Evolutionary conservation across 2,113 vertebrate genomes (phyloP).

Genomic region (Beaufortia kweichowensis): DNA sequence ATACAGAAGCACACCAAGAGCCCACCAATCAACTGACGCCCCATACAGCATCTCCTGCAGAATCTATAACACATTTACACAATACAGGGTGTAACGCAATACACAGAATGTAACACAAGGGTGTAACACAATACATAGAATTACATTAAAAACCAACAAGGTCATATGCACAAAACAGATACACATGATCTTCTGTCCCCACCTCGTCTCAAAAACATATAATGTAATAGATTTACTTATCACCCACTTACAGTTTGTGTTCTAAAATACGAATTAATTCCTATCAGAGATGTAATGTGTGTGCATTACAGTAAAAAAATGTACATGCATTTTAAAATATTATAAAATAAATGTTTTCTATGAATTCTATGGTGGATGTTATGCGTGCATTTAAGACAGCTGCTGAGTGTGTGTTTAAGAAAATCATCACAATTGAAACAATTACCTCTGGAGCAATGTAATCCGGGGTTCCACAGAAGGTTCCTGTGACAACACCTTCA

Average conservation of each 20-base stretch:
- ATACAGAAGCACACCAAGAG: conserved; percentile 92
- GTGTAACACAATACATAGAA: no score
- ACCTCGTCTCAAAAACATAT: no score
- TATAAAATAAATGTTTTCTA: background rate
- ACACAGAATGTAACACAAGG: no score
- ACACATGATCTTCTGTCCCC: no score
- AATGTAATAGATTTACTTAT: background rate
- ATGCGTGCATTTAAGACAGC: no score
- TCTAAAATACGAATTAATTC: background rate
- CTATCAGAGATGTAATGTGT: background rate
- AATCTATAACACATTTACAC: conserved; percentile 78
- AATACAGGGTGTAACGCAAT: no score
- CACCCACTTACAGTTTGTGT: background rate
- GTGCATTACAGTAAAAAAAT: background rate
- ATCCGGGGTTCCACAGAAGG: conserved; percentile 96
- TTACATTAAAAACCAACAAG: background rate
- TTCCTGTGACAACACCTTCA: conserved; percentile 83
- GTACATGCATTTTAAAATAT: background rate
- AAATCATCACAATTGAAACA: background rate
- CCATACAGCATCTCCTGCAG: conserved; percentile 96
- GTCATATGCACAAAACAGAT: background rate
- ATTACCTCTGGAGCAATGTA: conserved; percentile 97
- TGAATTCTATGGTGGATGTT: background rate
- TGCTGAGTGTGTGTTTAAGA: background rate
- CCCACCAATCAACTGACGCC: conserved; percentile 98